phyloP scores from a whole-genome alignment of 2,888 invertebrate species.

The Sabatieria punctata region DNA sequence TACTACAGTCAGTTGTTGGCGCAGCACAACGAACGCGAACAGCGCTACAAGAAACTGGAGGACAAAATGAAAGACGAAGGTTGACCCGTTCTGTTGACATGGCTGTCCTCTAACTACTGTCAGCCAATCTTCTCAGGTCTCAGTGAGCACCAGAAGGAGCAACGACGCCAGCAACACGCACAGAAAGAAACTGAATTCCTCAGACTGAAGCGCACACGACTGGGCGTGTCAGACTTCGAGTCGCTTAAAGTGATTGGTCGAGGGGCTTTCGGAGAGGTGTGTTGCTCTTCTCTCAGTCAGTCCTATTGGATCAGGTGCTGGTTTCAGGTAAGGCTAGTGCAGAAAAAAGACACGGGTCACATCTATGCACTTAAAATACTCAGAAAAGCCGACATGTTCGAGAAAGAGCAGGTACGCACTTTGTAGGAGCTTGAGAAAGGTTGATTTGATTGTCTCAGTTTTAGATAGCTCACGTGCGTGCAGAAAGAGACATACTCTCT shows the following conservation, averaged over 20 bases:
- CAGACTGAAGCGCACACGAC: conserved; percentile 75
- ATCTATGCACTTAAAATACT: conserved; percentile 99
- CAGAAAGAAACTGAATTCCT: conserved; percentile 97
- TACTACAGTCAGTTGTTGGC: conserved; percentile 96
- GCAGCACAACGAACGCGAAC: conserved; percentile 86
- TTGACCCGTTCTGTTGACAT: too few species aligned
- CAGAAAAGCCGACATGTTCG: conserved; percentile 93
- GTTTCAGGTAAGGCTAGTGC: conserved; percentile 72
- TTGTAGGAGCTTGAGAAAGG: conserved; percentile 1
- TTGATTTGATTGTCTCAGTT: not conserved
- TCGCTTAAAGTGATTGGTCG: conserved; percentile 66
- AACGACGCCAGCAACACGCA: conserved; percentile 82
- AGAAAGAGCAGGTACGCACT: conserved; percentile 66
- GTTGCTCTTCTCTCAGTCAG: not conserved
- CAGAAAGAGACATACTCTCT: conserved; percentile 91
- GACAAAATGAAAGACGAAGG: conserved; percentile 90
- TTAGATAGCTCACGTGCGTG: conserved; percentile 41
- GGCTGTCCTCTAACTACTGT: not conserved
- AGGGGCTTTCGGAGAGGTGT: conserved; percentile 42
- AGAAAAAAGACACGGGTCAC: conserved; percentile 98
- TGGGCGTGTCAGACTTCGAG: conserved; percentile 95
- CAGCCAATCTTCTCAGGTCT: conserved; percentile 15
- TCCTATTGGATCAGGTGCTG: conserved; percentile 1
- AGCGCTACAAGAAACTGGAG: conserved; percentile 56
- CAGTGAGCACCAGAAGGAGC: conserved; percentile 49